A percentile compares a stretch with the other conserved stretches of the same genome.
These are phyloP conservation scores for Muscicapa comitata DNA, from an alignment of 2,797 vertebrate genomes.

Conservation along the genomic window DNA sequence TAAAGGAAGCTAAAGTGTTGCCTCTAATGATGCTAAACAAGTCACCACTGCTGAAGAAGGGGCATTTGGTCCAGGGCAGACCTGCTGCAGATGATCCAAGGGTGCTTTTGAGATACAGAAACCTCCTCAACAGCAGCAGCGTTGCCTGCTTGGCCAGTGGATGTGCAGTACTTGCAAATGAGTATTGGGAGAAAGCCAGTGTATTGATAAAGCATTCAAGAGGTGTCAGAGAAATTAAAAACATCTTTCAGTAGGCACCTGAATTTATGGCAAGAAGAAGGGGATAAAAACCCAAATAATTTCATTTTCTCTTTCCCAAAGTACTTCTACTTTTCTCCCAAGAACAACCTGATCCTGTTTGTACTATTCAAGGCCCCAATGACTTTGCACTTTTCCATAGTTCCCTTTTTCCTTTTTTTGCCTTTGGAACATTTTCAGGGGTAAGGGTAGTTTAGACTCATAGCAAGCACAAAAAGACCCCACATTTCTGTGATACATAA, in stretches of 20 bases:
- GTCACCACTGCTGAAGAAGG: background rate
- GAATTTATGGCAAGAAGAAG: background rate
- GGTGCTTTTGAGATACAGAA: background rate
- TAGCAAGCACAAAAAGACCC: background rate
- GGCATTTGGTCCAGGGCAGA: background rate
- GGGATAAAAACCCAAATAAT: background rate
- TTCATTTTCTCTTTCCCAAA: background rate
- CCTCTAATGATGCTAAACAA: background rate
- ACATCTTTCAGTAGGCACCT: background rate
- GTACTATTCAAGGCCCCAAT: background rate
- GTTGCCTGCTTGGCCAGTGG: background rate
- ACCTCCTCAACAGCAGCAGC: background rate
- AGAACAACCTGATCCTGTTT: background rate
- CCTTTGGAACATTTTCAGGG: background rate
- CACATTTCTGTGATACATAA: background rate
- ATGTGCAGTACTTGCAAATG: background rate
- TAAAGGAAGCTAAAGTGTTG: background rate
- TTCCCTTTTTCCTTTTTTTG: background rate
- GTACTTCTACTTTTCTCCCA: background rate
- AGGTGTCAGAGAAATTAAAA: background rate
- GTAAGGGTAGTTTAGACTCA: background rate
- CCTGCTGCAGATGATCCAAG: background rate
- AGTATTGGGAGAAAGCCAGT: background rate
- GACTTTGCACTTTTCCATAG: background rate
- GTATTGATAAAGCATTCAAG: background rate